Evolutionary conservation across 2,888 invertebrate species (phyloP).

Genomic region (Acronicta leporina): DNA sequence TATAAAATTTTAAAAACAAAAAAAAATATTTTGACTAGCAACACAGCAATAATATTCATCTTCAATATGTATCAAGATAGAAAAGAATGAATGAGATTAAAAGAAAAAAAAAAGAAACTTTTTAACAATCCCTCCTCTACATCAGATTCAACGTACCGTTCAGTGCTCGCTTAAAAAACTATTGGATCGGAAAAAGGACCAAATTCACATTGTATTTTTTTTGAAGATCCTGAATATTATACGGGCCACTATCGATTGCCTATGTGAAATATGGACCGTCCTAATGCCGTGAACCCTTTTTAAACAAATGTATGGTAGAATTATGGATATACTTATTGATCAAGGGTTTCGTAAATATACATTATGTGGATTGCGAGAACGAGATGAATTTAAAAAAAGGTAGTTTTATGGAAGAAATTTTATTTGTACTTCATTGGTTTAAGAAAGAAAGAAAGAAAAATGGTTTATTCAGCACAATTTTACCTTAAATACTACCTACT

Average conservation of each 20-base stretch:
- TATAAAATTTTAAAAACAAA: too few species aligned
- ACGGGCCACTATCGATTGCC: slow-evolving; percentile 31
- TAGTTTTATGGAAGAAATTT: too few species aligned
- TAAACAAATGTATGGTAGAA: slow-evolving; percentile 25
- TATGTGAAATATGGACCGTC: slow-evolving; percentile 47
- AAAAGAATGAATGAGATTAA: not conserved
- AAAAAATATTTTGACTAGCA: too few species aligned
- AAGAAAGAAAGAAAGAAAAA: too few species aligned
- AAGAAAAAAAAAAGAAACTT: slow-evolving; percentile 12
- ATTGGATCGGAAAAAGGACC: slow-evolving; percentile 62
- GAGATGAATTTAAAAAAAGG: too few species aligned
- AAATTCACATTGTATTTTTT: slow-evolving; percentile 58
- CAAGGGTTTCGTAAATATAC: slow-evolving; percentile 3
- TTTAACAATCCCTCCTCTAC: slow-evolving; percentile 29
- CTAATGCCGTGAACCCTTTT: slow-evolving; percentile 35
- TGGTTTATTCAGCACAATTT: too few species aligned
- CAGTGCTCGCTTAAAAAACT: slow-evolving; percentile 64
- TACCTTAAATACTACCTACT: too few species aligned
- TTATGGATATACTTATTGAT: slow-evolving; percentile 17
- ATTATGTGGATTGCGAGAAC: not conserved
- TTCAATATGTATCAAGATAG: not conserved
- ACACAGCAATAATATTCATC: not conserved
- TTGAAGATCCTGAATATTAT: slow-evolving; percentile 49
- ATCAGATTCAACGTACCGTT: slow-evolving; percentile 52
- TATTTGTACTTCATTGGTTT: too few species aligned